phyloP scores from a whole-genome alignment of 2,113 vertebrate genomes.

The Lycocorax pyrrhopterus region DNA sequence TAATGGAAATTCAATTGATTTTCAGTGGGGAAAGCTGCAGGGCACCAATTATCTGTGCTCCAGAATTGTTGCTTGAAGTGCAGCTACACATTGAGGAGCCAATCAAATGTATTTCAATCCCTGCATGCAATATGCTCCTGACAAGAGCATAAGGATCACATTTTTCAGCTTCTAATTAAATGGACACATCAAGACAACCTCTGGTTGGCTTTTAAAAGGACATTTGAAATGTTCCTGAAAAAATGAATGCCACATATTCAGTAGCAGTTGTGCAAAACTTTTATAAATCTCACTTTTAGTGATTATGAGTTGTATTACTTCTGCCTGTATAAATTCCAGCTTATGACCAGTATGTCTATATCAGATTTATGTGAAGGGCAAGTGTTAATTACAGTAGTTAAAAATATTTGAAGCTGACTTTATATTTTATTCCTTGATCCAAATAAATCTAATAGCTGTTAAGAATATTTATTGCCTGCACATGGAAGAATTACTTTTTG shows the following conservation, averaged over 20 bases:
- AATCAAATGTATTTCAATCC: conserved; percentile 41
- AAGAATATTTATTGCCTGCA: background rate
- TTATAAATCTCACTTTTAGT: background rate
- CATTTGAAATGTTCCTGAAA: background rate
- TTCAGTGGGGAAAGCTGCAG: conserved; percentile 54
- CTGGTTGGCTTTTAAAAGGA: conserved; percentile 3
- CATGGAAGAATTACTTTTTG: background rate
- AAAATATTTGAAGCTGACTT: background rate
- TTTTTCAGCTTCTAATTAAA: conserved; percentile 48
- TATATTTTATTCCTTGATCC: background rate
- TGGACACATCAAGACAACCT: background rate
- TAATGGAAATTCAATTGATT: conserved; percentile 72
- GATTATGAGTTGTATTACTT: background rate
- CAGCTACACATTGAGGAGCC: conserved; percentile 32
- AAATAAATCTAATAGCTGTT: background rate
- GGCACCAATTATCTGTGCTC: conserved; percentile 64
- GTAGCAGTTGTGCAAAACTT: background rate
- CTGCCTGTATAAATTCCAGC: background rate
- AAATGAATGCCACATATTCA: background rate
- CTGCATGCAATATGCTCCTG: background rate
- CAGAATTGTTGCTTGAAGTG: conserved; percentile 51
- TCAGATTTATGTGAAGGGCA: background rate
- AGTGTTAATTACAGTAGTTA: background rate
- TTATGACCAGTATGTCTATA: background rate
- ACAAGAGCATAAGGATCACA: background rate